Base-by-base conservation (phyloP, 1,140 invertebrate genomes). In the Periplaneta americana region DNA sequence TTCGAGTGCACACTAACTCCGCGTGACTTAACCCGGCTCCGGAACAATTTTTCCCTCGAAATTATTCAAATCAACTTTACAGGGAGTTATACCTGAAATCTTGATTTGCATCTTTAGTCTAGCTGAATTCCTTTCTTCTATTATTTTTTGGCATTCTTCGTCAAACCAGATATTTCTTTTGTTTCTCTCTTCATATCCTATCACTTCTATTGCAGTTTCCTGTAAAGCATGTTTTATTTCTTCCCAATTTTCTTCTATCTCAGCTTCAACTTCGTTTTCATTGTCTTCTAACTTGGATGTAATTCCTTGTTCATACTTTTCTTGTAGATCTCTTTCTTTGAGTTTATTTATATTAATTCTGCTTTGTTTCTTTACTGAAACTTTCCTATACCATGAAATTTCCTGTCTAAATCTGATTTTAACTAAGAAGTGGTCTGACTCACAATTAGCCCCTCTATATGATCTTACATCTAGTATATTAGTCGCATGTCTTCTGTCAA, bases 381-480 rank as follows among this genome's bases (percentile, higher is more conserved):
- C 1, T 57, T 75, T 79, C n/a, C n/a, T n/a, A n/a, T n/a, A n/a
- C n/a, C n/a, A n/a, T n/a, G n/a, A n/a, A n/a, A n/a, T n/a, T n/a
- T n/a, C n/a, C n/a, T 79, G 39, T 31, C 57, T 66, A 22, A 57
- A 18, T 57, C n/a, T 57, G n/a, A n/a, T 22, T 79, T 36, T 75
- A 34, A 85, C 82, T 78, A 84, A 48, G 18, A 37, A 78, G 37
- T 84, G 82, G 57, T 84, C 81, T 17, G 83, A 80, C 13, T 81
- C 84, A 48, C 36, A 77, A 34, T 84, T 81, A 34, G 83, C 83
- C 48, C 82, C 82, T 83, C 82, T 80, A n/a, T 32, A 34, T 32
- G 34, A 74, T 36, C 78, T 34, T 18, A 84, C 84, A 76, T 84
- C 81, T 39, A 48, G 33, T 2, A 79, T 57, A 66, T n/a, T 75